A percentile compares a stretch with the other conserved stretches of the same genome.
phyloP scores from a whole-genome alignment of 2,113 vertebrate genomes.

The Corynorhinus townsendii region DNA sequence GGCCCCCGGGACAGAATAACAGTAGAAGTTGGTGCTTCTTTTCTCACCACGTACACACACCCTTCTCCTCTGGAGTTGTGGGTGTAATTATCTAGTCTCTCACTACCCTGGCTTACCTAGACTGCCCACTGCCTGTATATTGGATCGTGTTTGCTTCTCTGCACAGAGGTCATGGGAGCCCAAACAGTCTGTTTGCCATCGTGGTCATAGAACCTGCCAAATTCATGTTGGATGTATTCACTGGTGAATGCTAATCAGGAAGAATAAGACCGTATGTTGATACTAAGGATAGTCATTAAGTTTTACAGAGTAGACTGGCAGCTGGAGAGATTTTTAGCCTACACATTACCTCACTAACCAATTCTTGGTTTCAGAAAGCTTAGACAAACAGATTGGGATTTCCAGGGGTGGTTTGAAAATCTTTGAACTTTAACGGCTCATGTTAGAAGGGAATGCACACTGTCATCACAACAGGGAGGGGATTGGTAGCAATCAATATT shows the following conservation, averaged over 20 bases:
- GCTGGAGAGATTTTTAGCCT: slow-evolving; percentile 30
- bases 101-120: neutral
- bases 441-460: neutral
- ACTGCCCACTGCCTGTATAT: neutral
- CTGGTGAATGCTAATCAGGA: slow-evolving; percentile 46
- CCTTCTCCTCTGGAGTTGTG: neutral
- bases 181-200: neutral
- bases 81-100: neutral
- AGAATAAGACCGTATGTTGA: slow-evolving; percentile 28
- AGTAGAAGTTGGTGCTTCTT: slow-evolving; percentile 46
- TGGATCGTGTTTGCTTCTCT: neutral
- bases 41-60: neutral
- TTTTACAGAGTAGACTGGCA: slow-evolving; percentile 3
- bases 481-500: slow-evolving; percentile 25
- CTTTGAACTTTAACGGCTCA: slow-evolving; percentile 41
- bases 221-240: slow-evolving; percentile 17
- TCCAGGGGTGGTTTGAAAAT: slow-evolving; percentile 43
- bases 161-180: neutral
- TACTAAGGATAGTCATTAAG: neutral
- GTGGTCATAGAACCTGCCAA: neutral
- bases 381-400: slow-evolving; percentile 58
- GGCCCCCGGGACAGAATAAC: slow-evolving; percentile 35
- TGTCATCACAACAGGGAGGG: slow-evolving; percentile 51
- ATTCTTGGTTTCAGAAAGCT: slow-evolving; percentile 52
- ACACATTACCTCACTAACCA: slow-evolving; percentile 26